Percentiles rank a stretch among this genome's conserved stretches.
These are phyloP conservation scores for Gasterosteus aculeatus DNA, from an alignment of 2,113 vertebrate species.

Conservation along the genomic window DNA sequence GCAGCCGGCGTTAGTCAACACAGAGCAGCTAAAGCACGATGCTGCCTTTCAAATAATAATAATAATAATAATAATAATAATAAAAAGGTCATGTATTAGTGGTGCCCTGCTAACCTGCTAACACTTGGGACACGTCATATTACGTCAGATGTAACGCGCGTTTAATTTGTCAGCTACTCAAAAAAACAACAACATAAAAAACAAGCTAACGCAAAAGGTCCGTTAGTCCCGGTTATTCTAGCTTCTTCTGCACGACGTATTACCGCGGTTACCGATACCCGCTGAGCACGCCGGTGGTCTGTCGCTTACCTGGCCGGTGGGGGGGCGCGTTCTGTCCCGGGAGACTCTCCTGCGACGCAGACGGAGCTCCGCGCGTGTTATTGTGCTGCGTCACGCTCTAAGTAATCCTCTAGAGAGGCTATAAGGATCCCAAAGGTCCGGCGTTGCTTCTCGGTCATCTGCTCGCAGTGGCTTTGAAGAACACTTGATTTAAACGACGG, in stretches of 20 bases:
- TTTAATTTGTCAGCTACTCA: not conserved
- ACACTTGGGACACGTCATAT: not conserved
- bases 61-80: not conserved
- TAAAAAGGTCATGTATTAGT: not conserved
- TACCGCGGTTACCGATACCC: not conserved
- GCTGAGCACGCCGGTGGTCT: not conserved
- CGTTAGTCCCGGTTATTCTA: too few species aligned
- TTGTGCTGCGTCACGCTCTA: slow-evolving; percentile 72
- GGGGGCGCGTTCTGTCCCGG: slow-evolving; percentile 1
- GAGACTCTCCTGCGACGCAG: slow-evolving; percentile 26
- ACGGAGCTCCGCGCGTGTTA: slow-evolving; percentile 39
- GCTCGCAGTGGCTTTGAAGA: not conserved
- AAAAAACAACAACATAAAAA: not conserved
- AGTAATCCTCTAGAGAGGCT: slow-evolving; percentile 39
- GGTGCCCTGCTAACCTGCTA: not conserved
- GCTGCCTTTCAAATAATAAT: not conserved
- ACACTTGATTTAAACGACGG: not conserved
- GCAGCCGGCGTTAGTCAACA: not conserved
- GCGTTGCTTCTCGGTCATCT: not conserved
- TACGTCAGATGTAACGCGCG: not conserved
- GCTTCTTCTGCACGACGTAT: too few species aligned
- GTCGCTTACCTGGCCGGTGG: slow-evolving; percentile 41
- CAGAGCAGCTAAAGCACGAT: too few species aligned
- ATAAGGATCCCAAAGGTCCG: slow-evolving; percentile 33
- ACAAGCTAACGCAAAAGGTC: not conserved